Conservation (phyloP, 2,113 vertebrate species). For the Mustela lutreola region DNA sequence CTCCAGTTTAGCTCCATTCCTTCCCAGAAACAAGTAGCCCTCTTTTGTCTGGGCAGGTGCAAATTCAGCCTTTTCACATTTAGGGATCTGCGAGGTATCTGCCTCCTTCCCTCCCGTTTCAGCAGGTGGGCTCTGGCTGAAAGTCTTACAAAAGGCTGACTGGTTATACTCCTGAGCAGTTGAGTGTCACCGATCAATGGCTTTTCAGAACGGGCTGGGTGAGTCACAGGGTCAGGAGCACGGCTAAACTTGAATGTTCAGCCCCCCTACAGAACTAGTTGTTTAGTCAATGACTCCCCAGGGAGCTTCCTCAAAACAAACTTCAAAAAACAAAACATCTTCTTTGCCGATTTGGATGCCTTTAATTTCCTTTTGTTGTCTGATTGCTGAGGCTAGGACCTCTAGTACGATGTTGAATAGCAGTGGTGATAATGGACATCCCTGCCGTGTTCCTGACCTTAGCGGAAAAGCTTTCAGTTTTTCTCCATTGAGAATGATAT, state of each 20-base stretch:
- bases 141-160: neutral
- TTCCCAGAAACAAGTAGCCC: neutral
- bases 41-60: neutral
- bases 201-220: neutral
- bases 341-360: too few species aligned
- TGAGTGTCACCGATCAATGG: too few species aligned
- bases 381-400: too few species aligned
- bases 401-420: too few species aligned
- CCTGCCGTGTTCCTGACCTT: too few species aligned
- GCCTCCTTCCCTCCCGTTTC: neutral
- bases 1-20: neutral
- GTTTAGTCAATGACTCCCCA: neutral
- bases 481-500: too few species aligned
- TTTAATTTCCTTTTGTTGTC: too few species aligned
- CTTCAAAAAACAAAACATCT: neutral
- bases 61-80: neutral
- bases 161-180: neutral
- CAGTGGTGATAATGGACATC: too few species aligned
- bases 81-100: neutral
- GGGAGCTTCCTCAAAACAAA: neutral
- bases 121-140: neutral
- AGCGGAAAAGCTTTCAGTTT: too few species aligned
- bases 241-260: neutral
- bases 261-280: neutral
- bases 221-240: neutral